Evolutionary conservation across 1,140 invertebrate species (phyloP).

Genomic region (Rhynchophorus ferrugineus): DNA sequence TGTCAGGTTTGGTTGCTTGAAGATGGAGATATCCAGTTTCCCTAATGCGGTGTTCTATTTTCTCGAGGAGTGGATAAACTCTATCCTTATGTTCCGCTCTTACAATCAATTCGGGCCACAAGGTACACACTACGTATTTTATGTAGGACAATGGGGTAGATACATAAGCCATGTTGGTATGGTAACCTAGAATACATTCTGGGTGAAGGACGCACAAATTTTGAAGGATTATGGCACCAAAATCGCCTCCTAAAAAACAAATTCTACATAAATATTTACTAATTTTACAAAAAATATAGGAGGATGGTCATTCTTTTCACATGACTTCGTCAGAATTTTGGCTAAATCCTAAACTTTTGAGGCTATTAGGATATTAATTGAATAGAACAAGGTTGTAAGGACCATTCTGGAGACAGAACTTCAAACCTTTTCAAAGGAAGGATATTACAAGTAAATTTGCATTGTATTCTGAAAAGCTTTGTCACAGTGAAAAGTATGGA

Average conservation of each 20-base stretch:
- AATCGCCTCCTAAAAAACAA: slow-evolving; percentile 71
- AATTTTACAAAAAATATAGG: too few species aligned
- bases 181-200: slow-evolving; percentile 57
- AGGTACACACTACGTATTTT: slow-evolving; percentile 47
- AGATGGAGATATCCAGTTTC: slow-evolving; percentile 77
- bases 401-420: too few species aligned
- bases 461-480: too few species aligned
- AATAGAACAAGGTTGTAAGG: too few species aligned
- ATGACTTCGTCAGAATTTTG: too few species aligned
- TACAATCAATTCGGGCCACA: slow-evolving; percentile 50
- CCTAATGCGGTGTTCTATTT: slow-evolving; percentile 46
- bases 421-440: too few species aligned
- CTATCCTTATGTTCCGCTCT: slow-evolving; percentile 47
- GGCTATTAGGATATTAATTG: too few species aligned
- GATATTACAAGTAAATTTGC: too few species aligned
- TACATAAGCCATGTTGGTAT: slow-evolving; percentile 56
- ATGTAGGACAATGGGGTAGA: slow-evolving; percentile 39
- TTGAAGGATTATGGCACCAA: slow-evolving; percentile 58
- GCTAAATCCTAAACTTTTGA: too few species aligned
- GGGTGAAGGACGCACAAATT: slow-evolving; percentile 61
- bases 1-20: slow-evolving; percentile 86
- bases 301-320: too few species aligned
- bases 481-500: too few species aligned
- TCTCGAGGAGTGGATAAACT: slow-evolving; percentile 53
- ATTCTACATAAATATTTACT: too few species aligned